Conservation (phyloP, 2,797 vertebrate species). For the Gymnocypris eckloni region DNA sequence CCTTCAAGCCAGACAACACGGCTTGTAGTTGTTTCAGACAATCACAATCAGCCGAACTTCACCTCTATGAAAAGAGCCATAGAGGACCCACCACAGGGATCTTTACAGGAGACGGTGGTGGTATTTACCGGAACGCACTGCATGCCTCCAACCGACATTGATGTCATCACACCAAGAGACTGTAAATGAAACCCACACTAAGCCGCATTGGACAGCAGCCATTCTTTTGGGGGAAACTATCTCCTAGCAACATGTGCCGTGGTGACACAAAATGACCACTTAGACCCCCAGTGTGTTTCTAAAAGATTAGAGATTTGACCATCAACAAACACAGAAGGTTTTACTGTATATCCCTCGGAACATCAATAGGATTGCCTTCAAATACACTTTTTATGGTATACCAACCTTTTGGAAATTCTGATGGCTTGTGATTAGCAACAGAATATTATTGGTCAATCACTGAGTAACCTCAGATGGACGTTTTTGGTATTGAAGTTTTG, state of each 20-base stretch:
- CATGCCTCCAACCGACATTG: slow-evolving; percentile 61
- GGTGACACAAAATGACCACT: slow-evolving; percentile 48
- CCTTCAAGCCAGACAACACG: slow-evolving; percentile 71
- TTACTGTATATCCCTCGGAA: not conserved
- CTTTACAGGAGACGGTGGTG: slow-evolving; percentile 67
- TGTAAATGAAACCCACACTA: slow-evolving; percentile 64
- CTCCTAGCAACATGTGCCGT: slow-evolving; percentile 50
- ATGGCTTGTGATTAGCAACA: not conserved
- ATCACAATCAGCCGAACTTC: slow-evolving; percentile 70
- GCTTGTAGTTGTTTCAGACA: slow-evolving; percentile 69
- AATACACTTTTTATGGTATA: not conserved
- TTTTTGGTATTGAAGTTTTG: not conserved
- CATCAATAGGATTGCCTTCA: not conserved
- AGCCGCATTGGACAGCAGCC: slow-evolving; percentile 60
- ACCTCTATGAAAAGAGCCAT: slow-evolving; percentile 62
- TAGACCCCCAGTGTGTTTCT: slow-evolving; percentile 14
- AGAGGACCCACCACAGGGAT: slow-evolving; percentile 62
- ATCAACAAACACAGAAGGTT: not conserved
- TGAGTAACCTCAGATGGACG: not conserved
- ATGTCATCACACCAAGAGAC: slow-evolving; percentile 56
- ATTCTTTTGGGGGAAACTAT: slow-evolving; percentile 35
- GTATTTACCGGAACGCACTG: slow-evolving; percentile 63
- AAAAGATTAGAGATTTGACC: slow-evolving; percentile 13
- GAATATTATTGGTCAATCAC: not conserved
- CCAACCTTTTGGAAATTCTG: slow-evolving; percentile 1